Evolutionary conservation across 2,113 vertebrate species (phyloP).

Genomic region (Alouatta palliata): DNA sequence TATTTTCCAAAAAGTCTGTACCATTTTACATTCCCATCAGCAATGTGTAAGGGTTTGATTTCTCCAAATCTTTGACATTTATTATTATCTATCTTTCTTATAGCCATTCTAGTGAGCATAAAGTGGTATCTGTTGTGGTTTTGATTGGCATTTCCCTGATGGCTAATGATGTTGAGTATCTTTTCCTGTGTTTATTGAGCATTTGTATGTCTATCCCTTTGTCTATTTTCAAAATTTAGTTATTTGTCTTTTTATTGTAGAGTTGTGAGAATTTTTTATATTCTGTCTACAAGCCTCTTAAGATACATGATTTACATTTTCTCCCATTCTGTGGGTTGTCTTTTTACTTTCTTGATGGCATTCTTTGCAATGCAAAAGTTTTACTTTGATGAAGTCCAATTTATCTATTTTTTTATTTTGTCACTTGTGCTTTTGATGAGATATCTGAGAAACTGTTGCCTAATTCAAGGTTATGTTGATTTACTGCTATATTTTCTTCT

Average conservation of each 20-base stretch:
- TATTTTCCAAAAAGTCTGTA: neutral
- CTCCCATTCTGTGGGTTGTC: neutral
- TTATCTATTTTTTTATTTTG: neutral
- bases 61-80: neutral
- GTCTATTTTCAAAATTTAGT: neutral
- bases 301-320: constrained; percentile 23
- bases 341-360: neutral
- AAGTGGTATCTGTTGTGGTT: neutral
- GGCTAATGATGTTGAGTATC: neutral
- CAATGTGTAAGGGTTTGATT: neutral
- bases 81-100: neutral
- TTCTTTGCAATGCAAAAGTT: neutral
- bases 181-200: neutral
- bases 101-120: neutral
- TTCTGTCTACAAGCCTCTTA: neutral
- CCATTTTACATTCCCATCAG: neutral
- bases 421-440: neutral
- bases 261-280: neutral
- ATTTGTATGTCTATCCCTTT: neutral
- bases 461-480: neutral
- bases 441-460: neutral
- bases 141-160: constrained; percentile 1
- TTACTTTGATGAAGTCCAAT: constrained; percentile 22
- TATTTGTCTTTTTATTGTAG: neutral
- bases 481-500: neutral